Evolutionary conservation across 2,113 vertebrate genomes (phyloP).

Genomic region (Ancistrus triradiatus): DNA sequence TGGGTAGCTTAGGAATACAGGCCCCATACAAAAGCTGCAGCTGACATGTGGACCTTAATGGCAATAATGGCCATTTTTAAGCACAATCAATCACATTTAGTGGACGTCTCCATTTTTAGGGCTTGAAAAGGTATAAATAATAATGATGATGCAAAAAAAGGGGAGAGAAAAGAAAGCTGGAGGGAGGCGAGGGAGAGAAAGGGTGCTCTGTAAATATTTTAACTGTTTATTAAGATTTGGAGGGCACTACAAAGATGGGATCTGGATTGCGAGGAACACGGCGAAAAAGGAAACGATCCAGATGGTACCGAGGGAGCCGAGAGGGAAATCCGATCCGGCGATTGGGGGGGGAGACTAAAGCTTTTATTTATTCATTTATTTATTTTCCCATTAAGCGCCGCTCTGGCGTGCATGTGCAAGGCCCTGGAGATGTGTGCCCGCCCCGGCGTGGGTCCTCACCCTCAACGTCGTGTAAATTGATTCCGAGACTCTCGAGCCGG

Average conservation of each 20-base stretch:
- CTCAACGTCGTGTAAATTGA: conserved; percentile 61
- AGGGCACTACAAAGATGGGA: conserved; percentile 90
- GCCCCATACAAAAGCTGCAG: conserved; percentile 86
- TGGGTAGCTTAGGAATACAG: conserved; percentile 98
- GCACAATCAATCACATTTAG: conserved; percentile 99
- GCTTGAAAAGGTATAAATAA: conserved; percentile 99
- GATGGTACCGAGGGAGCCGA: conserved; percentile 81
- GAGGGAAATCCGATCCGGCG: conserved; percentile 68
- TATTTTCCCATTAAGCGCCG: conserved; percentile 27
- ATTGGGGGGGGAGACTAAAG: conserved; percentile 61
- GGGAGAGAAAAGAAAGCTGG: conserved; percentile 61
- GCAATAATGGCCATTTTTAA: conserved; percentile 99
- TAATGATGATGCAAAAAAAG: conserved; percentile 73
- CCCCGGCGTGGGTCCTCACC: conserved; percentile 43
- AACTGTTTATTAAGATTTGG: conserved; percentile 98
- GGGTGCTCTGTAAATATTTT: conserved; percentile 98
- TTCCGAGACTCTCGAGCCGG: conserved; percentile 47
- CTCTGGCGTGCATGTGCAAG: background rate
- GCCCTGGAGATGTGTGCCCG: conserved; percentile 25
- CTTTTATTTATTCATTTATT: conserved; percentile 59
- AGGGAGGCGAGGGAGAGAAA: conserved; percentile 55
- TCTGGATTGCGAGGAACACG: conserved; percentile 82
- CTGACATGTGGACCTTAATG: conserved; percentile 94
- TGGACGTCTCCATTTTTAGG: conserved; percentile 98
- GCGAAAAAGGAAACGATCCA: conserved; percentile 78